Base-by-base conservation (phyloP, 2,888 invertebrate species). In the Aromia moschata region DNA sequence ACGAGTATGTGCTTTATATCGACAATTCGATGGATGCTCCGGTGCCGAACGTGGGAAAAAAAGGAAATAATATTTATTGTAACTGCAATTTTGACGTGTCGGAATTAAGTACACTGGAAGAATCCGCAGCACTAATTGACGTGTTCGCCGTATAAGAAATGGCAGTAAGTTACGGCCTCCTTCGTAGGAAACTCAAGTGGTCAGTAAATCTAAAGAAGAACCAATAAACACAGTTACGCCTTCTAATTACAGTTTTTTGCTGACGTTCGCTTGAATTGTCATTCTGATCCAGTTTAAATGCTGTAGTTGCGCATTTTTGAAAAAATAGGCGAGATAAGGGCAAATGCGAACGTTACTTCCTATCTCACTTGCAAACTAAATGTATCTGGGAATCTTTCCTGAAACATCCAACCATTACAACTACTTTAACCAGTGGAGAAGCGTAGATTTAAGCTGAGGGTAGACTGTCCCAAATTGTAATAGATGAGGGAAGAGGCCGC, bases 211-310 rank as follows among this genome's bases (percentile, higher is more conserved):
- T 69, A 54, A 55, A 64, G 69, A 70, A 65, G 70, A 70, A 69
- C 68, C 69, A 67, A 70, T 68, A 69, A 71, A 66, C 66, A 65
- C 67, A 61, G 69, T 67, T 70, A 71, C 70, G 71, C 70, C 71
- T 71, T 69, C 70, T 71, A 70, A 70, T 70, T 69, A 70, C 46
- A 30, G 56, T 62, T 70, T 70, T 70, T 70, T 56, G 25, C 36
- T 30, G 10, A 12, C 49, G 17, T 47, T 56, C 47, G 53, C 14
- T 41, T 57, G 59, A 62, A 58, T 60, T 51, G 63, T 45, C 58
- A n/a, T 38, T 38, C 25, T 49, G 38, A 67, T 64, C 62, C 60
- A 60, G 58, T 64, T 64, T 58, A 56, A 56, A 38, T 38, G 38
- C 38, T 49, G 14, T 38, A 38, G n/a, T n/a, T 49, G 38, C n/a